A percentile compares a stretch with the other conserved stretches of the same genome.
Conservation (phyloP, 2,888 invertebrate species). For the Vandiemenella viatica region DNA sequence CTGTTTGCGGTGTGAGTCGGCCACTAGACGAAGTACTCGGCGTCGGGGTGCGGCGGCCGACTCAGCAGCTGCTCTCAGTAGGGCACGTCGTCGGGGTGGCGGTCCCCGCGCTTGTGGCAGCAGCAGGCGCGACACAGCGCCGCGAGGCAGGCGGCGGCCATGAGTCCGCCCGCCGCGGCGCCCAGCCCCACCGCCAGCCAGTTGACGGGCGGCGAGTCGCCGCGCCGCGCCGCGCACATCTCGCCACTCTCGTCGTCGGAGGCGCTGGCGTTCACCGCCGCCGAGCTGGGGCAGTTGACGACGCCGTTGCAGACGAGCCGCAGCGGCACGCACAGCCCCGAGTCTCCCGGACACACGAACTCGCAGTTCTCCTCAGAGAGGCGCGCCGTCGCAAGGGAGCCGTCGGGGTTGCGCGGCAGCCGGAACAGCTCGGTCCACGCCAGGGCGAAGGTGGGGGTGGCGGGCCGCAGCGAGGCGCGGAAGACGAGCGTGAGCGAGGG, state of each 20-base stretch:
- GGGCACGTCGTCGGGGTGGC: neutral
- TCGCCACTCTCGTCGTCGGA: neutral
- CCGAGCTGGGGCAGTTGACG: conserved; percentile 68
- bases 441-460: conserved; percentile 71
- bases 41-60: too few species aligned
- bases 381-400: conserved; percentile 60
- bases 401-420: conserved; percentile 68
- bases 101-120: neutral
- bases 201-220: neutral
- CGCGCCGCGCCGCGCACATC: neutral
- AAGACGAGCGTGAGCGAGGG: neutral
- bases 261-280: conserved; percentile 23
- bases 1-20: too few species aligned
- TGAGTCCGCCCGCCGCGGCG: neutral
- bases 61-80: too few species aligned
- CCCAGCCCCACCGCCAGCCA: neutral
- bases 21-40: too few species aligned
- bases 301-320: conserved; percentile 76
- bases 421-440: conserved; percentile 84
- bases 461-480: conserved; percentile 37
- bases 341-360: conserved; percentile 74
- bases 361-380: conserved; percentile 62
- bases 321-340: conserved; percentile 68
- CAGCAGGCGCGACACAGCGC: neutral
- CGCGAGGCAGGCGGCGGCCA: neutral